A percentile compares a stretch with the other conserved stretches of the same genome.
phyloP scores from a whole-genome alignment of 1,140 invertebrate genomes.

The Anadara kagoshimensis region DNA sequence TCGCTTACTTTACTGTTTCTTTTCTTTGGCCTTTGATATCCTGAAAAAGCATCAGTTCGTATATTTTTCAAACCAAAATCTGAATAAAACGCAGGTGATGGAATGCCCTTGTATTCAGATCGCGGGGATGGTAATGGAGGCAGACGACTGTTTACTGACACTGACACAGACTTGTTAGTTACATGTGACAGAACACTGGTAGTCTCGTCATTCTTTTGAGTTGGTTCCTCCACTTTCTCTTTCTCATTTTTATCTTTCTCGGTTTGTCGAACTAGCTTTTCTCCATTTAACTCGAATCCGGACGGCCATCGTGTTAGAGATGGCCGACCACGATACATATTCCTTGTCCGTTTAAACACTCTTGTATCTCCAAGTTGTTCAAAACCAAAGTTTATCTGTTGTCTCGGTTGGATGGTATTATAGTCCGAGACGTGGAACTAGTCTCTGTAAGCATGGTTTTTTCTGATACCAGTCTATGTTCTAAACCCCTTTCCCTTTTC shows the following conservation, averaged over 20 bases:
- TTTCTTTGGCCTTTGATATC: slow-evolving; percentile 17
- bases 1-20: not conserved
- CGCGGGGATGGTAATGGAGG: slow-evolving; percentile 21
- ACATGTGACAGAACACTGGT: not conserved
- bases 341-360: no score
- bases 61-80: slow-evolving; percentile 34
- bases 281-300: not conserved
- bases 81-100: slow-evolving; percentile 30
- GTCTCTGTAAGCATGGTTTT: no score
- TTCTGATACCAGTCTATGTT: no score
- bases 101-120: slow-evolving; percentile 1
- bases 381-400: no score
- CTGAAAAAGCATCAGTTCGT: slow-evolving; percentile 28
- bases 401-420: no score
- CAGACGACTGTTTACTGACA: slow-evolving; percentile 5
- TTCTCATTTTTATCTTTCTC: slow-evolving; percentile 19
- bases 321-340: no score
- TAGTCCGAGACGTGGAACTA: no score
- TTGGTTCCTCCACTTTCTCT: slow-evolving; percentile 23
- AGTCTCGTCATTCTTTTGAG: slow-evolving; percentile 22
- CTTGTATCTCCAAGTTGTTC: no score
- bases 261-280: not conserved
- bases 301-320: no score
- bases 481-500: no score
- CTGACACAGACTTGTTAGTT: not conserved